A percentile compares a stretch with the other conserved stretches of the same genome.
Conservation (phyloP, 2,113 vertebrate species). For the Hipposideros armiger region DNA sequence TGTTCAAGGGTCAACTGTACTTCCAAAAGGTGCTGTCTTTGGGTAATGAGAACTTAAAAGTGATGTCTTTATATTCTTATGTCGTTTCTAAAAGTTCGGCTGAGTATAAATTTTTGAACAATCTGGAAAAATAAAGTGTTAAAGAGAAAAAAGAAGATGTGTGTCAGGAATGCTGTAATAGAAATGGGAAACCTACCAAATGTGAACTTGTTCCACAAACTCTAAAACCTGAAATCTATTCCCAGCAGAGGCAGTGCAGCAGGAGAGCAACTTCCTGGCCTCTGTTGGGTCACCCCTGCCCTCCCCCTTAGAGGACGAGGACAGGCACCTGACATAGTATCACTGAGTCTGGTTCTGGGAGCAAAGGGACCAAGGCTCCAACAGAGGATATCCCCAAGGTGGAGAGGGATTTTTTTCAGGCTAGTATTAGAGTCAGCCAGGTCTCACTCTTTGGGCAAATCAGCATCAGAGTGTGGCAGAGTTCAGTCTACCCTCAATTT, state of each 20-base stretch:
- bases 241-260: background rate
- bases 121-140: background rate
- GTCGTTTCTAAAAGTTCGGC: background rate
- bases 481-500: background rate
- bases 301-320: background rate
- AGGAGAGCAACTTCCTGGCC: rapidly evolving
- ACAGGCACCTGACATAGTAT: background rate
- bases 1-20: background rate
- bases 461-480: too few species aligned
- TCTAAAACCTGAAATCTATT: background rate
- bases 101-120: background rate
- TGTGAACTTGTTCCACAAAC: background rate
- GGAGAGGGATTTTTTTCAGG: background rate
- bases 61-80: background rate
- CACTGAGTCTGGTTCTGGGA: background rate
- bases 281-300: too few species aligned
- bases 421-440: background rate
- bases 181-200: background rate
- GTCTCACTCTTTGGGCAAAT: background rate
- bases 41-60: background rate
- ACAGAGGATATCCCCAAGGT: rapidly evolving
- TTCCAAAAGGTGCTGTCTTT: background rate
- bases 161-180: background rate
- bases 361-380: background rate
- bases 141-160: background rate